A percentile compares a stretch with the other conserved stretches of the same genome.
Evolutionary conservation across 2,888 invertebrate genomes (phyloP).

Genomic region (Drosophila nr. fundita): DNA sequence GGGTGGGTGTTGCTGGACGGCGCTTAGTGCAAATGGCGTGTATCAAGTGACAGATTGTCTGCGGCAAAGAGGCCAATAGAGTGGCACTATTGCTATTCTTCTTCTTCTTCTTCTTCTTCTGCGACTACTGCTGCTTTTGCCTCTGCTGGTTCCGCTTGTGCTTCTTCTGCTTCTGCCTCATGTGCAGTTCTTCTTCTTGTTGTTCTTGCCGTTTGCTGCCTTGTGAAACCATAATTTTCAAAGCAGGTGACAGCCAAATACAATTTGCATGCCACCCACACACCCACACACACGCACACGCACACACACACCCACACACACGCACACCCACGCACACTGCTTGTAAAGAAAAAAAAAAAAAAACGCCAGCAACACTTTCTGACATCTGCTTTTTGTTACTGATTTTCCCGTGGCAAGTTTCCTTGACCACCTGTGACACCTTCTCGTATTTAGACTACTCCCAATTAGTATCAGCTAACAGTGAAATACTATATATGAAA

Average conservation of each 20-base stretch:
- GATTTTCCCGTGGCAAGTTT: constrained; percentile 1
- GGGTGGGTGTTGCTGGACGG: constrained; percentile 25
- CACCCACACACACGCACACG: background rate
- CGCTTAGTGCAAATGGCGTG: constrained; percentile 65
- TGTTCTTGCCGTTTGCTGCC: constrained; percentile 35
- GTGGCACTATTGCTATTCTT: background rate
- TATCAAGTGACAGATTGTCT: constrained; percentile 77
- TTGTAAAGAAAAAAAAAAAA: constrained; percentile 1
- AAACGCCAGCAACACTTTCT: constrained; percentile 23
- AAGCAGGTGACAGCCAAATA: constrained; percentile 43
- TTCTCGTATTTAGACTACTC: constrained; percentile 7
- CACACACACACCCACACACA: background rate
- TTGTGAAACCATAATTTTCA: constrained; percentile 74
- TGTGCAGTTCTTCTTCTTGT: background rate
- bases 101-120: constrained; percentile 10
- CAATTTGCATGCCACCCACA: constrained; percentile 20
- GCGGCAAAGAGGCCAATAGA: constrained; percentile 71
- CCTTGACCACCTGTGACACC: constrained; percentile 3
- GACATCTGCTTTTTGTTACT: constrained; percentile 28
- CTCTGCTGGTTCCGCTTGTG: background rate
- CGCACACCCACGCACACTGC: background rate
- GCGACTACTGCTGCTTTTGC: constrained; percentile 17
- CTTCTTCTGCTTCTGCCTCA: background rate
- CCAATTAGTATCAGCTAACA: background rate
- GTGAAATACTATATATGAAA: background rate